Evolutionary conservation across 2,113 vertebrate species (phyloP).

Genomic region (Columba livia): DNA sequence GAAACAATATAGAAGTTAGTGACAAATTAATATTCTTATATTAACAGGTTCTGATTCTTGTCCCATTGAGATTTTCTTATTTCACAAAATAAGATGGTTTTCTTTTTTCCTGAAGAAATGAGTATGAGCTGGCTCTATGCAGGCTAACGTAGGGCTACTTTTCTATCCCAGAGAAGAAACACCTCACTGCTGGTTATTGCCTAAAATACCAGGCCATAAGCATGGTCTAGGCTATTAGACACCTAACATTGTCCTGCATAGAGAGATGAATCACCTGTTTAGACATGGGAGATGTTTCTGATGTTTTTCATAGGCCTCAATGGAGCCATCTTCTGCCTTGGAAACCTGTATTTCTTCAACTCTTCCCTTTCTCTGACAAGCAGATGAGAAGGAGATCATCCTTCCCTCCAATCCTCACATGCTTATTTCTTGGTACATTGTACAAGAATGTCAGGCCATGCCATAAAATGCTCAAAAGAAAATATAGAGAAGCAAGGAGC

Average conservation of each 20-base stretch:
- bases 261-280: background rate
- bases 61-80: background rate
- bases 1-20: background rate
- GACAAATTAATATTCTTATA: background rate
- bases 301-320: background rate
- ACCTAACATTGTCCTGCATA: background rate
- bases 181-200: background rate
- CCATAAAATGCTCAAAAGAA: background rate
- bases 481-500: background rate
- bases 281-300: background rate
- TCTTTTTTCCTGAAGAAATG: background rate
- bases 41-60: background rate
- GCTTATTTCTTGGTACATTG: background rate
- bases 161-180: background rate
- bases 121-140: background rate
- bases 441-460: background rate
- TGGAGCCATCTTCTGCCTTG: background rate
- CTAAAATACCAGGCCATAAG: background rate
- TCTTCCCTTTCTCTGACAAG: background rate
- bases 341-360: background rate
- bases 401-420: background rate
- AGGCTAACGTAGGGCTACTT: background rate
- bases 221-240: background rate
- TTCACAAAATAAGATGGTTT: background rate
- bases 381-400: background rate